Percentiles rank a stretch among this genome's conserved stretches.
phyloP scores from a whole-genome alignment of 2,113 vertebrate genomes.

The Semnornis frantzii region DNA sequence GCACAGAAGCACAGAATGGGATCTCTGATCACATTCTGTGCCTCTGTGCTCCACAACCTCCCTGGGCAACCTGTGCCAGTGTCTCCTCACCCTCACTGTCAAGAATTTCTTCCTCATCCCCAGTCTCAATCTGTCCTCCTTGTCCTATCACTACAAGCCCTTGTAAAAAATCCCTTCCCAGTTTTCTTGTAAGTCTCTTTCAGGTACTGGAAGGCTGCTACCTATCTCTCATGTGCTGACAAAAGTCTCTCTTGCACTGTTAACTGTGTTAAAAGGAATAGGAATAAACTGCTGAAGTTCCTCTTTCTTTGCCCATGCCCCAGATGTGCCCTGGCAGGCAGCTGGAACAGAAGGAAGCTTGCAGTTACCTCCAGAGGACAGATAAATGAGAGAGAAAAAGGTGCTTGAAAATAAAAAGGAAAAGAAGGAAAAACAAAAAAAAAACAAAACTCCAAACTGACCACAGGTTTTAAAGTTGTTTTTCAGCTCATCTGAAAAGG shows the following conservation, averaged over 20 bases:
- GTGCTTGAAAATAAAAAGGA: neutral
- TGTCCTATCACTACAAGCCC: too few species aligned
- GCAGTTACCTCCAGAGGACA: slow-evolving; percentile 69
- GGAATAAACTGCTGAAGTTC: neutral
- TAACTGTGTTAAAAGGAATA: neutral
- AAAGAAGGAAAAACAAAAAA: neutral
- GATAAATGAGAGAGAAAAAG: slow-evolving; percentile 47
- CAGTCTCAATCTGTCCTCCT: too few species aligned
- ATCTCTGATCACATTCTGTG: too few species aligned
- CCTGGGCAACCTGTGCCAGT: too few species aligned
- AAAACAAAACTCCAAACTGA: neutral
- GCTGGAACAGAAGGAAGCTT: slow-evolving; percentile 39
- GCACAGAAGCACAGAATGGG: too few species aligned
- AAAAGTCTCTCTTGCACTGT: neutral
- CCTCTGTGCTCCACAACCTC: too few species aligned
- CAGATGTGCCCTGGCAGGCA: slow-evolving; percentile 29
- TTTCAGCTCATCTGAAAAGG: slow-evolving; percentile 38
- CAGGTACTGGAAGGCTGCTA: too few species aligned
- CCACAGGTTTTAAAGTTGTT: slow-evolving; percentile 51
- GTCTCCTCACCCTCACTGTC: too few species aligned
- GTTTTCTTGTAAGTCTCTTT: too few species aligned
- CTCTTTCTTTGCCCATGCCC: neutral
- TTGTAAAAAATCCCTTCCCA: too few species aligned
- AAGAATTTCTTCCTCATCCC: too few species aligned
- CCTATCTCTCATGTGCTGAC: neutral